phyloP scores from a whole-genome alignment of 2,113 vertebrate genomes.

The Xiphophorus couchianus region DNA sequence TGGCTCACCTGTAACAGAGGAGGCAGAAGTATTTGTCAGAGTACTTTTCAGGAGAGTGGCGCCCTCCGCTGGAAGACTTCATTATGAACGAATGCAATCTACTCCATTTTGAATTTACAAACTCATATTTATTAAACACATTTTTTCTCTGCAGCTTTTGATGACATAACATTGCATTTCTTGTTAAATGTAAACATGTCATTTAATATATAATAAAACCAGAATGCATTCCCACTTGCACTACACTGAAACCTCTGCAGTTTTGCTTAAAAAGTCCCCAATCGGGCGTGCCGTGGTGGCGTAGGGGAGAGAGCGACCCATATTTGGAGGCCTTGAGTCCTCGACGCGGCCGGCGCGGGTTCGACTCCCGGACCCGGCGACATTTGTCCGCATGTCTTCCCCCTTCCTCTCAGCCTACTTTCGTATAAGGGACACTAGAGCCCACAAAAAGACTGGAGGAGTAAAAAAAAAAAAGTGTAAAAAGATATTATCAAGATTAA shows the following conservation, averaged over 20 bases:
- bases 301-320: too few species aligned
- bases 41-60: slow-evolving; percentile 50
- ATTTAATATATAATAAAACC: background rate
- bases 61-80: slow-evolving; percentile 72
- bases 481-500: background rate
- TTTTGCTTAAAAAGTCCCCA: background rate
- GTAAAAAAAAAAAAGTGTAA: background rate
- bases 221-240: background rate
- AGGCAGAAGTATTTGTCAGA: slow-evolving; percentile 1
- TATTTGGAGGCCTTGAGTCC: too few species aligned
- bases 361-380: too few species aligned
- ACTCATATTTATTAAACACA: background rate
- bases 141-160: background rate
- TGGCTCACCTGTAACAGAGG: slow-evolving; percentile 47
- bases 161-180: background rate
- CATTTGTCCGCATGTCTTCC: too few species aligned
- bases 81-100: too few species aligned
- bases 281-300: too few species aligned
- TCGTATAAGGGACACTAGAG: too few species aligned
- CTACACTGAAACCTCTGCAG: background rate
- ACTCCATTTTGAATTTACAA: background rate
- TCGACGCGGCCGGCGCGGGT: too few species aligned
- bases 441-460: too few species aligned
- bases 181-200: background rate
- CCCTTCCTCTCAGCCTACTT: too few species aligned